phyloP scores from a whole-genome alignment of 2,888 invertebrate species.

The Cenopis cana region DNA sequence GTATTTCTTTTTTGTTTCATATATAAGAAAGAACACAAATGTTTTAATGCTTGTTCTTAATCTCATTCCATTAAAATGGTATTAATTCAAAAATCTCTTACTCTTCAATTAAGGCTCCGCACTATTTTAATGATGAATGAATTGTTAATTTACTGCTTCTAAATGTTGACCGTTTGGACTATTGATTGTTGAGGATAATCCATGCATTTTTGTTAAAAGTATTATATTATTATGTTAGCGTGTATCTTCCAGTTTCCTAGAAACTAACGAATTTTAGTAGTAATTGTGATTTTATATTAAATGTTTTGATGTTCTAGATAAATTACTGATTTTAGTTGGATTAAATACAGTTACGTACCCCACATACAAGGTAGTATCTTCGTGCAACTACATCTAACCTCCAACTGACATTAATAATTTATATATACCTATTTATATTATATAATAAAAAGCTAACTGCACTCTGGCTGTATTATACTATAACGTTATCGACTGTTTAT shows the following conservation, averaged over 20 bases:
- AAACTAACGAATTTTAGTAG: slow-evolving; percentile 27
- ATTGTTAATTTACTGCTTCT: background rate
- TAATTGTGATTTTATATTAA: slow-evolving; percentile 15
- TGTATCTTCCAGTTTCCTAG: slow-evolving; percentile 29
- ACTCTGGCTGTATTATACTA: slow-evolving; percentile 1
- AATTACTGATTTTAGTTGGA: slow-evolving; percentile 1
- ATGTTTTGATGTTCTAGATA: background rate
- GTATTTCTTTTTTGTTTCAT: background rate
- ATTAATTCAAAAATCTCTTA: background rate
- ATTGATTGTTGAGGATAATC: slow-evolving; percentile 13
- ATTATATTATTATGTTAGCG: slow-evolving; percentile 31
- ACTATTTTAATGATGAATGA: background rate
- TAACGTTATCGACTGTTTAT: slow-evolving; percentile 2
- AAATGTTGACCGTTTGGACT: slow-evolving; percentile 14
- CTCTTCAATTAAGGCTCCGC: background rate
- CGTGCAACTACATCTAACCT: background rate
- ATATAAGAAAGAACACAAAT: background rate
- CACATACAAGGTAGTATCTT: too few relatives aligned
- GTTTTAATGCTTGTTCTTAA: background rate
- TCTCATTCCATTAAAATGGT: background rate
- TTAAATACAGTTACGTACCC: background rate
- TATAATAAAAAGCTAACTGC: background rate
- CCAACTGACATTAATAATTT: slow-evolving; percentile 4
- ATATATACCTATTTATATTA: too few relatives aligned
- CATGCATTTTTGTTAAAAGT: slow-evolving; percentile 32